phyloP scores from a whole-genome alignment of 2,113 vertebrate species.

The Tetrax tetrax region DNA sequence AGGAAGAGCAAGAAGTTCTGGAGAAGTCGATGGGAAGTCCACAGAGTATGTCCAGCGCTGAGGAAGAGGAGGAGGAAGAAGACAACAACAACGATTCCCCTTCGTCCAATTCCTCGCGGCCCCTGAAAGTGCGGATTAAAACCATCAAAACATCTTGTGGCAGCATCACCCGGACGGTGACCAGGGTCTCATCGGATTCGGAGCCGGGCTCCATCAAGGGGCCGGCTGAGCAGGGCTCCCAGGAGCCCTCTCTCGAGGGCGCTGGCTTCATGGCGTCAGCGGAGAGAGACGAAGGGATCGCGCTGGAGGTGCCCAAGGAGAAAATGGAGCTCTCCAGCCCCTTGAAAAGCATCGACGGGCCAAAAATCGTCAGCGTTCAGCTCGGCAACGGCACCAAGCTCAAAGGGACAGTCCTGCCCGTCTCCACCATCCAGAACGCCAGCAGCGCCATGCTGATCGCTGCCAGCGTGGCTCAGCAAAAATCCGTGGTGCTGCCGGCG shows the following conservation, averaged over 20 bases:
- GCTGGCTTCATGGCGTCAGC: fast-evolving
- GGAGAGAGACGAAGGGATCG: background rate
- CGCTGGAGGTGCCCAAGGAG: background rate
- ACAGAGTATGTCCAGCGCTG: conserved; percentile 68
- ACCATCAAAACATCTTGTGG: conserved; percentile 89
- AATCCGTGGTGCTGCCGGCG: conserved; percentile 66
- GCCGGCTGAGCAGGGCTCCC: fast-evolving
- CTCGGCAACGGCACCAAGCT: conserved; percentile 77
- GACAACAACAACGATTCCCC: conserved; percentile 71
- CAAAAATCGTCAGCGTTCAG: conserved; percentile 74
- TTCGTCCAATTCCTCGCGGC: conserved; percentile 77
- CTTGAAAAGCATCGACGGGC: conserved; percentile 51
- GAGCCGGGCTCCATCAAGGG: background rate
- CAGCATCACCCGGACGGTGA: conserved; percentile 85
- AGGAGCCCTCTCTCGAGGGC: fast-evolving
- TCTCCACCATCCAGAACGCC: conserved; percentile 88
- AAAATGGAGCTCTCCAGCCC: conserved; percentile 28
- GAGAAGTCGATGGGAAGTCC: conserved; percentile 52
- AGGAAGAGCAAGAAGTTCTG: conserved; percentile 56
- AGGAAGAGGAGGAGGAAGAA: conserved; percentile 73
- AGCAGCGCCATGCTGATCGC: conserved; percentile 93
- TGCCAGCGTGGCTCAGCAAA: conserved; percentile 82
- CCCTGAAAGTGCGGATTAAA: conserved; percentile 94
- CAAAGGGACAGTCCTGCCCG: conserved; percentile 83
- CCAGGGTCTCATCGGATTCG: conserved; percentile 81